Evolutionary conservation across 1,140 invertebrate species (phyloP), one percentile per base, ranked within the genome.

Genomic region (Grapholita molesta): DNA sequence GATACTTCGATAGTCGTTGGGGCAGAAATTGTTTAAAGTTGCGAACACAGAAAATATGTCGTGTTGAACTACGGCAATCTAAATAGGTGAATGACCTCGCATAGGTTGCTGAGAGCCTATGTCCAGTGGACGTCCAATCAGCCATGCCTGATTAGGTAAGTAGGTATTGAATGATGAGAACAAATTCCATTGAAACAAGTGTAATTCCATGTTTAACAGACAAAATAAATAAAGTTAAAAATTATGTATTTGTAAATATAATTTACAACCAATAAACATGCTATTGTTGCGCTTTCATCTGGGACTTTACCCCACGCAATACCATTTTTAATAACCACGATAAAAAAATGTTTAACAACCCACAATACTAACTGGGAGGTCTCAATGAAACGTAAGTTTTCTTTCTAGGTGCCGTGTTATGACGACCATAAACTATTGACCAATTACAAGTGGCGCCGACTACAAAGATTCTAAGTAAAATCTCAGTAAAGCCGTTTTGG

Each of bases 251-350:
- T 38, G 15, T 38, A 38, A n/a, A 12, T 35, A 3, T 15, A 38
- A 38, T 38, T 38, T 38, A 38, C n/a, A 38, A 38, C 8, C 35
- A 15, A 38, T 38, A 38, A 15, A 38, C n/a, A n/a, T n/a, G 12
- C 35, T 15, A 30, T 28, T n/a, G 12, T 15, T 28, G 4, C 4
- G 12, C 15, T 11, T 61, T 15, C 25, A 12, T 15, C 24, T 2
- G 55, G 55, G 55, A 57, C 15, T 61, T 28, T 61, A 61, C 24
- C 55, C 24, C 24, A 61, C 55, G 55, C 28, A 61, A 61, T 28
- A 28, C 11, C 23, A 28, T 30, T 30, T 61, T 61, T 61, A 28
- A 28, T 61, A 61, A 30, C 24, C 4, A 48, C 9, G 18, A n/a
- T 15, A 32, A 61, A 30, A 30, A 30, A 12, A 61, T 25, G 25